Evolutionary conservation across 2,113 vertebrate genomes (phyloP).

Genomic region (Paradoxurus hermaphroditus): DNA sequence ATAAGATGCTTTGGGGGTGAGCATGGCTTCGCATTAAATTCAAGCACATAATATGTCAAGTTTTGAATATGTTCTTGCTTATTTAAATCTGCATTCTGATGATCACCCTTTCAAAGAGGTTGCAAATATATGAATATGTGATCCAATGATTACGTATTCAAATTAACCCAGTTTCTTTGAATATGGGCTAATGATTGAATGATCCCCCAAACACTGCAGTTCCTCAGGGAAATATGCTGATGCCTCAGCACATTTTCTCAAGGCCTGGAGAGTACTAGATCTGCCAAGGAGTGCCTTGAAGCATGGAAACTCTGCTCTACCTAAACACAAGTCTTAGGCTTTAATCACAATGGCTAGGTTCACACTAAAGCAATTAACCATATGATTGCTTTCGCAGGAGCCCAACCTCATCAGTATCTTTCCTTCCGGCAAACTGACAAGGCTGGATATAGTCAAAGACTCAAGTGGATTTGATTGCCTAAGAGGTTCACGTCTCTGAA

Average conservation of each 20-base stretch:
- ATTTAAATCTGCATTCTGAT: slow-evolving; percentile 43
- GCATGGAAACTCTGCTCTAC: slow-evolving; percentile 35
- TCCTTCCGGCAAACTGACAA: slow-evolving; percentile 52
- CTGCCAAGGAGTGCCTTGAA: slow-evolving; percentile 16
- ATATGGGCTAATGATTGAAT: slow-evolving; percentile 51
- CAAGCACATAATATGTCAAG: background rate
- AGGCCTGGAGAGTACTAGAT: background rate
- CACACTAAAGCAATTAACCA: slow-evolving; percentile 64
- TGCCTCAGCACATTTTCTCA: slow-evolving; percentile 6
- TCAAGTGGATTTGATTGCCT: background rate
- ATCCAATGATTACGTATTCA: slow-evolving; percentile 50
- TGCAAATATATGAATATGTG: slow-evolving; percentile 18
- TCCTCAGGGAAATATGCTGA: slow-evolving; percentile 8
- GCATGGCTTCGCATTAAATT: background rate
- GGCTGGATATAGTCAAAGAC: background rate
- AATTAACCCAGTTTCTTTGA: slow-evolving; percentile 56
- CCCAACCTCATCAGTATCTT: slow-evolving; percentile 35
- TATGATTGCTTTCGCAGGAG: slow-evolving; percentile 44
- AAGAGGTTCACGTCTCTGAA: background rate
- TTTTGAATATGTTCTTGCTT: slow-evolving; percentile 46
- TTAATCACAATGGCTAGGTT: slow-evolving; percentile 62
- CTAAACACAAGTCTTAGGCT: slow-evolving; percentile 20
- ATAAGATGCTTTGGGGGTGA: background rate
- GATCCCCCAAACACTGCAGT: background rate
- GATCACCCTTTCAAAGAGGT: slow-evolving; percentile 17